Evolutionary conservation across 2,113 vertebrate species (phyloP).

Genomic region (Centropus unirufus): DNA sequence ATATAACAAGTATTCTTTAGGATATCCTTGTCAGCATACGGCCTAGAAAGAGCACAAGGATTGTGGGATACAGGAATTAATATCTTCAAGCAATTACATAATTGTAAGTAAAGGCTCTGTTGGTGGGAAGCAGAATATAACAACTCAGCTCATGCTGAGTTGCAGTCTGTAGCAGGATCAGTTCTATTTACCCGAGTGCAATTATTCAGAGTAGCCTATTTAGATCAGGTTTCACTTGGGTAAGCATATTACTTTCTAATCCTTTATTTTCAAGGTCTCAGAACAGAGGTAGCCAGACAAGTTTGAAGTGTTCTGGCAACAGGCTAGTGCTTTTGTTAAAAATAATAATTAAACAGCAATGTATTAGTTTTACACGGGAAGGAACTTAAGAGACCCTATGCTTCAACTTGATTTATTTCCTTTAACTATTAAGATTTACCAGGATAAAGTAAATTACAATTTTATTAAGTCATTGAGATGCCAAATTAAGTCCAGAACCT

Average conservation of each 20-base stretch:
- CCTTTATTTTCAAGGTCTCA: not conserved
- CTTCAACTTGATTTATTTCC: not conserved
- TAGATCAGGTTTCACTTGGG: not conserved
- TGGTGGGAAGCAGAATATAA: not conserved
- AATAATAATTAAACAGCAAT: not conserved
- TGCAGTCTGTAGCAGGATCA: not conserved
- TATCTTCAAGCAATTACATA: not conserved
- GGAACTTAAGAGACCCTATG: not conserved
- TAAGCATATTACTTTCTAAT: not conserved
- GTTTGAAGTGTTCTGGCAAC: not conserved
- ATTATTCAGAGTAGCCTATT: not conserved
- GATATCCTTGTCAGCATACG: not conserved
- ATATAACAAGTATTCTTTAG: not conserved
- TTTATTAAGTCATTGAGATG: not conserved
- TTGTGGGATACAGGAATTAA: not conserved
- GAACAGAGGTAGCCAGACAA: not conserved
- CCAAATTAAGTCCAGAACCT: not conserved
- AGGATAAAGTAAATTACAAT: not conserved
- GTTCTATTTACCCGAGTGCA: not conserved
- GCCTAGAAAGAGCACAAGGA: not conserved
- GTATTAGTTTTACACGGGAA: not conserved
- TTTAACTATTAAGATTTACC: not conserved
- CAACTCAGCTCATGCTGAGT: not conserved
- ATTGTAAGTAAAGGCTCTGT: not conserved
- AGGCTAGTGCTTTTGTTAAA: not conserved